Base-by-base conservation (phyloP, 2,888 invertebrate species). In the Pecten maximus region DNA sequence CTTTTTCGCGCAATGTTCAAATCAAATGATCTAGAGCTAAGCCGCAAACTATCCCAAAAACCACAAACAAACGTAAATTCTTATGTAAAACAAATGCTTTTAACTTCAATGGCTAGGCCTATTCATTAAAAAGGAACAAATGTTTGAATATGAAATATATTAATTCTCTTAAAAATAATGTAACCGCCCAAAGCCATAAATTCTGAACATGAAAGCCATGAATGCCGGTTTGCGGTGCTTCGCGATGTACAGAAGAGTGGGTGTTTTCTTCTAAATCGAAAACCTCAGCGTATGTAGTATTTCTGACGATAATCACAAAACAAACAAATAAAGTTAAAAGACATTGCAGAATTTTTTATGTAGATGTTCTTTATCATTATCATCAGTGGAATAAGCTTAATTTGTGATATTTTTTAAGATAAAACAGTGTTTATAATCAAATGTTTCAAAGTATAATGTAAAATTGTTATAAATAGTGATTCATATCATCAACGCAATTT, bases 171-270 rank as follows among this genome's bases (percentile, higher is more conserved):
- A 35, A 74, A 74, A 74, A 28, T 60, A 4, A 10, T 74, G 35
- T 74, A 35, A 28, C 74, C 74, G 74, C 74, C 74, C 74, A 28
- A 28, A 74, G 74, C 35, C 35, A 74, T 74, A 74, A 74, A 74
- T 28, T 35, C 10, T 10, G 74, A 74, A 74, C 74, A 74, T 74
- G 28, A 74, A 74, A 74, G 74, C 35, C 28, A 35, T 6, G 35
- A 74, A 28, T 12, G 35, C 8, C 28, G 74, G 28, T 12, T 35
- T 28, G 74, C 35, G 28, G 28, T 74, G 35, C 6, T 6, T 74
- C 12, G 0, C 4, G 74, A 74, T 74, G 74, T 28, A 10, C 8
- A 35, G 74, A 28, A 35, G 10, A 23, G 8, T 74, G 16, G 35
- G 35, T 74, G 74, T 15, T 15, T 35, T 74, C 35, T 35, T 35